Base-by-base conservation (phyloP, 1,140 invertebrate species). In the Macrobrachium nipponense region DNA sequence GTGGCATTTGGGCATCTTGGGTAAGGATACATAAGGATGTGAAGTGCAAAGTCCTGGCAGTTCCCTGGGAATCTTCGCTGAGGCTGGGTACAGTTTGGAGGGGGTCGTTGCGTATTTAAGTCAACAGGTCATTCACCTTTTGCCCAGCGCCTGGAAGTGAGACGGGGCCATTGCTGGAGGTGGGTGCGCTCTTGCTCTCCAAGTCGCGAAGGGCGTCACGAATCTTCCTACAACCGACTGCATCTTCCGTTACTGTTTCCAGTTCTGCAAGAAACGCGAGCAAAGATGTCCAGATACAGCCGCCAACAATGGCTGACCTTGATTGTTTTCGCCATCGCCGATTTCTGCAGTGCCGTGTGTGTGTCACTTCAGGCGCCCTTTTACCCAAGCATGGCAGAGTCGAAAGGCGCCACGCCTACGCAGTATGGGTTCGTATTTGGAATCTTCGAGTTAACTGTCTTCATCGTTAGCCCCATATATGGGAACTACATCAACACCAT, bases 371-470 rank as follows among this genome's bases (percentile, higher is more conserved):
- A 97, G 90, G 79, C 91, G 15, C 89, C 89, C 20, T 90, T 90
- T 84, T 90, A 90, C 82, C 89, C 89, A 15, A 76, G 81, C 23
- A 86, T 97, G 96, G 96, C 97, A n/a, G 95, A 95, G 89, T 93
- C 93, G 64, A 98, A 98, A 93, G 96, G 96, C 61, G 96, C 96
- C 6, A 93, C 95, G 6, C 94, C 96, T 0, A 95, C 96, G 23
- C 95, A 97, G 89, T 97, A 97, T 92, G 97, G 97, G 8, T 92
- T 98, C 76, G 96, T 98, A 0, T 98, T 98, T 91, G 97, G 97
- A 0, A 93, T 97, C 61, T 98, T 98, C 91, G 97, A 98, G 90
- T 91, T 98, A 17, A 94, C 96, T 0, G 97, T 98, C 36, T 97
- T 98, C 90, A 90, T 97, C 18, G 93, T 97, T 60, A 97, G 96